Evolutionary conservation across 2,888 invertebrate genomes (phyloP).

Genomic region (Apotomis betuletana): DNA sequence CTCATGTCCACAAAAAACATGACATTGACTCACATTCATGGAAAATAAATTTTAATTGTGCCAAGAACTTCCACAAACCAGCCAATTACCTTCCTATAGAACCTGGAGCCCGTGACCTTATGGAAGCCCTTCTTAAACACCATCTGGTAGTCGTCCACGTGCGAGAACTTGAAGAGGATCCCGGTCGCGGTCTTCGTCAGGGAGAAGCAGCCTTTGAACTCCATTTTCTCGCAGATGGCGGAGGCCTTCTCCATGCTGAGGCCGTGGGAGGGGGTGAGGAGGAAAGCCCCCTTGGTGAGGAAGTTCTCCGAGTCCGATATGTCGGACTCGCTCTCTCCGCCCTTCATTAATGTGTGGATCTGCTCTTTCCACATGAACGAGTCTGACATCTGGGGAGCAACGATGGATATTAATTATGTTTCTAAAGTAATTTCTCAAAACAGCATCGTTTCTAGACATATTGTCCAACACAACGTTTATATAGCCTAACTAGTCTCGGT

Average conservation of each 20-base stretch:
- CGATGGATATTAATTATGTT: conserved; percentile 16
- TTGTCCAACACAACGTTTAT: too few species aligned
- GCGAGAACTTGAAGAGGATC: conserved; percentile 94
- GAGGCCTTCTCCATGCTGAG: conserved; percentile 93
- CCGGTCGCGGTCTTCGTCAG: conserved; percentile 94
- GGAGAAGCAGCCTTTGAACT: conserved; percentile 93
- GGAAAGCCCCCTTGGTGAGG: conserved; percentile 91
- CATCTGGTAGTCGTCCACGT: conserved; percentile 93
- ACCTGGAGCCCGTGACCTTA: conserved; percentile 92
- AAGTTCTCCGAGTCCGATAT: conserved; percentile 90
- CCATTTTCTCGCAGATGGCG: conserved; percentile 94
- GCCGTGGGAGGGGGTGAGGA: conserved; percentile 93
- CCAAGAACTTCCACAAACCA: conserved; percentile 36
- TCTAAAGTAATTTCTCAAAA: not conserved
- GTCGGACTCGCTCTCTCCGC: conserved; percentile 91
- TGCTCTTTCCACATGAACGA: conserved; percentile 82
- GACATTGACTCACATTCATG: not conserved
- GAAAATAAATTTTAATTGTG: not conserved
- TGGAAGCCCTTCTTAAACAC: conserved; percentile 94
- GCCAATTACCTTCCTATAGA: conserved; percentile 90
- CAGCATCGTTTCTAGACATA: too few species aligned
- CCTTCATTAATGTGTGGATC: conserved; percentile 84
- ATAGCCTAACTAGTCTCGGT: too few species aligned
- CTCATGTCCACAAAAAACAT: too few species aligned
- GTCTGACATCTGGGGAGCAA: conserved; percentile 72